Evolutionary conservation across 1,140 invertebrate genomes (phyloP).

Genomic region (Pararge aegeria): DNA sequence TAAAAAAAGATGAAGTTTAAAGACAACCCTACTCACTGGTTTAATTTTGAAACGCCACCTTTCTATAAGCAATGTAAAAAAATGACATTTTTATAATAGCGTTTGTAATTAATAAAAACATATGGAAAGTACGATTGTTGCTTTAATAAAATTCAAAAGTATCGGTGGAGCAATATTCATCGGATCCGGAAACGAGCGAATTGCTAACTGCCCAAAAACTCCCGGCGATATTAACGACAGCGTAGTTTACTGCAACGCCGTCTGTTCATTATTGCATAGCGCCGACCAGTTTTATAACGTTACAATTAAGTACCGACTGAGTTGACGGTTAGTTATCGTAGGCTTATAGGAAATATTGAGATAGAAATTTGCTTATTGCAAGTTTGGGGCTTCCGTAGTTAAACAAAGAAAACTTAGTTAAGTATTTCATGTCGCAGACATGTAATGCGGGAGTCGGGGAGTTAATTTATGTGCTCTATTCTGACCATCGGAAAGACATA

Average conservation of each 20-base stretch:
- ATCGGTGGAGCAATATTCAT: background rate
- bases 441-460: too few species aligned
- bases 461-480: too few species aligned
- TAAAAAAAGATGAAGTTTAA: too few species aligned
- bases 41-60: too few species aligned
- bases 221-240: slow-evolving; percentile 57
- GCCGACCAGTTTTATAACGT: slow-evolving; percentile 56
- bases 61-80: too few species aligned
- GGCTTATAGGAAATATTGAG: slow-evolving; percentile 32
- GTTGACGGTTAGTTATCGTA: slow-evolving; percentile 44
- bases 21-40: too few species aligned
- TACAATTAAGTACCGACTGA: slow-evolving; percentile 49
- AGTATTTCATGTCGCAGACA: too few species aligned
- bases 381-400: background rate
- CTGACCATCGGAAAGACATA: too few species aligned
- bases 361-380: background rate
- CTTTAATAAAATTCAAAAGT: too few species aligned
- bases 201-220: slow-evolving; percentile 56
- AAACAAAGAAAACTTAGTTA: background rate
- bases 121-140: too few species aligned
- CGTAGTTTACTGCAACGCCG: slow-evolving; percentile 60
- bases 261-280: slow-evolving; percentile 60
- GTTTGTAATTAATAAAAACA: too few species aligned
- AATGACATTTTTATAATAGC: too few species aligned
- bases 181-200: slow-evolving; percentile 13